Evolutionary conservation across 2,888 invertebrate species (phyloP), one percentile per base, ranked within the genome.

Genomic region (Pemphredon lugubris): DNA sequence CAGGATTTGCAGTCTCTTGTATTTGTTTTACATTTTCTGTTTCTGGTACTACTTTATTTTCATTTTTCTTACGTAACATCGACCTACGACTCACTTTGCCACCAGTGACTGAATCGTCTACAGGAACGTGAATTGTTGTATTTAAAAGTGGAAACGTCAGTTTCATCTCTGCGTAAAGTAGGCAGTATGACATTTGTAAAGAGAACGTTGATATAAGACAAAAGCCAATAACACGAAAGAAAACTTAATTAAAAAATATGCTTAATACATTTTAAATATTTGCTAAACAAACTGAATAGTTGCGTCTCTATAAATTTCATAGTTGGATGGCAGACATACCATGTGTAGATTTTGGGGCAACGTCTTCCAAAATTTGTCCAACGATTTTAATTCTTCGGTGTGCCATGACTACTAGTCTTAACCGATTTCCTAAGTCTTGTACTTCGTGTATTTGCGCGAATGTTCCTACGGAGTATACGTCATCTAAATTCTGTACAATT

Each of bases 391-490:
- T 96, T 74, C 98, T 92, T 65, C 98, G 91, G 89, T 98, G 98
- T 0, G 97, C 98, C 94, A 97, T 97, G 6, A 99, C 95, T 2
- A 99, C 97, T 84, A 99, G 92, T 65, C 97, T 92, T 50, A 98
- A 89, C 87, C 95, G 95, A 85, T 96, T 97, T 4, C 97, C 98
- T 87, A 98, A 92, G 88, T 98, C 98, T 88, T 98, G 98, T 91
- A 99, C 93, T 90, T 99, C 99, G 82, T 98, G 97, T 77, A 99
- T 98, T 91, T 99, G 98, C 6, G 98, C 99, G 90, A 99, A 99
- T 1, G 98, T 97, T 6, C 99, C 99, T 21, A 98, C 93, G 54
- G 93, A 91, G 88, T 98, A 96, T 37, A 99, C 92, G 75, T 99
- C 98, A 69, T 95, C 94, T 21, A 98, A 86, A 57, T 92, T 95